Evolutionary conservation across 1,140 invertebrate genomes (phyloP).

Genomic region (Yoshiicerus persimilis): DNA sequence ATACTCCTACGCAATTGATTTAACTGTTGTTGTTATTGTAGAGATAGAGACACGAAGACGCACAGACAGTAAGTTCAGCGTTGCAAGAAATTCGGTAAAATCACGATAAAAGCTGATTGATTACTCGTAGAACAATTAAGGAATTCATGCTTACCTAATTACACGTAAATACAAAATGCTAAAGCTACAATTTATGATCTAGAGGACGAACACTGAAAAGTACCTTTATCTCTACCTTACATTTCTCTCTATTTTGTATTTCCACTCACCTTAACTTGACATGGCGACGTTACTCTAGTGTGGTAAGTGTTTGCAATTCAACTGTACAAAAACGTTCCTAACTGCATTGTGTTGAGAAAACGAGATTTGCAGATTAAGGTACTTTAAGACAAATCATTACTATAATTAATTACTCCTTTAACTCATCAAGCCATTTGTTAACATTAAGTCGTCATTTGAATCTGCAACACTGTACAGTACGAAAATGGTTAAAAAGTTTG

Average conservation of each 20-base stretch:
- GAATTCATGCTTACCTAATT: neutral
- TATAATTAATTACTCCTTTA: neutral
- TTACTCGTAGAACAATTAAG: neutral
- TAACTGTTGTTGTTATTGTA: neutral
- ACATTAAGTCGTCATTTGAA: neutral
- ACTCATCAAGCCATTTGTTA: neutral
- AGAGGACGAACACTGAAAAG: neutral
- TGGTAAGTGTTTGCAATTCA: no score
- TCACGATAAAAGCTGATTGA: neutral
- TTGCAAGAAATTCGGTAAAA: slow-evolving; percentile 14
- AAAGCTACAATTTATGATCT: neutral
- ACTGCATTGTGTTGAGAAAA: neutral
- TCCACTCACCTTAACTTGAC: neutral
- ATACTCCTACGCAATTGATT: neutral
- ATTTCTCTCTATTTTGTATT: neutral
- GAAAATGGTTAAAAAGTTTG: neutral
- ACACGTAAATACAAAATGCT: neutral
- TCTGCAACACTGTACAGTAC: neutral
- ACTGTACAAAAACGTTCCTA: no score
- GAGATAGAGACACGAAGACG: neutral
- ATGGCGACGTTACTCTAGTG: no score
- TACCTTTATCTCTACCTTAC: neutral
- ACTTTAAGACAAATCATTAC: neutral
- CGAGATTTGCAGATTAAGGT: neutral
- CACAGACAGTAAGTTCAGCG: neutral